phyloP scores from a whole-genome alignment of 2,113 vertebrate species.

The Gobius niger region DNA sequence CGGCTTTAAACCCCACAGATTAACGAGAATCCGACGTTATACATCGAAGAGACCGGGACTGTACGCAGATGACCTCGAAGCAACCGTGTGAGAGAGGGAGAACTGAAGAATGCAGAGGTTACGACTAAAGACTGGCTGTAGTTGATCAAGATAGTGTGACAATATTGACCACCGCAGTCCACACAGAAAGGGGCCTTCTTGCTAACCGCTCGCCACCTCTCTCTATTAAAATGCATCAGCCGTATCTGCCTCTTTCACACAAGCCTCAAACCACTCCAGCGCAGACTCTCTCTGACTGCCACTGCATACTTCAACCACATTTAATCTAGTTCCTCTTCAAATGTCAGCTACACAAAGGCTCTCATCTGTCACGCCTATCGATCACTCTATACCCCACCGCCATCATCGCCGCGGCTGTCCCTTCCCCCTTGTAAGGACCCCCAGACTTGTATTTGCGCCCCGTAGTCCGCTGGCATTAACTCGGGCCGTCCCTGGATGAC shows the following conservation, averaged over 20 bases:
- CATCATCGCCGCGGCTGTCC: constrained; percentile 17
- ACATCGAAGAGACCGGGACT: not conserved
- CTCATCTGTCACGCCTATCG: constrained; percentile 71
- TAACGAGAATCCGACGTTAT: not conserved
- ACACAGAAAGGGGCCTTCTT: no score
- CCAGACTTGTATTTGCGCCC: constrained; percentile 29
- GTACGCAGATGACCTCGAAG: not conserved
- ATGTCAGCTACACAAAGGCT: constrained; percentile 69
- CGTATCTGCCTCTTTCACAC: constrained; percentile 13
- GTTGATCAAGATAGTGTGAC: not conserved
- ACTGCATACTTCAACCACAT: constrained; percentile 40
- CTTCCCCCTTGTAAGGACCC: constrained; percentile 41
- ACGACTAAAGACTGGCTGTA: not conserved
- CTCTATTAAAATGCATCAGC: constrained; percentile 34
- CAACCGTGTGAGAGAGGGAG: not conserved
- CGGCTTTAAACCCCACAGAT: not conserved
- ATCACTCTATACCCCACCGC: constrained; percentile 53
- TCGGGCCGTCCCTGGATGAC: constrained; percentile 36
- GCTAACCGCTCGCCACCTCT: no score
- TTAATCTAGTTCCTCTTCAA: constrained; percentile 71
- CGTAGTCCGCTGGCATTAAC: constrained; percentile 52
- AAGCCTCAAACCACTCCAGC: constrained; percentile 30
- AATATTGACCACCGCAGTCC: no score
- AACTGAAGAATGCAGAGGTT: not conserved
- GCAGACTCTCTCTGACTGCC: constrained; percentile 43